A percentile compares a stretch with the other conserved stretches of the same genome.
Evolutionary conservation across 37 sponge, comb jelly and placozoan species (phyloP).

Genomic region (Eunapius fragilis): DNA sequence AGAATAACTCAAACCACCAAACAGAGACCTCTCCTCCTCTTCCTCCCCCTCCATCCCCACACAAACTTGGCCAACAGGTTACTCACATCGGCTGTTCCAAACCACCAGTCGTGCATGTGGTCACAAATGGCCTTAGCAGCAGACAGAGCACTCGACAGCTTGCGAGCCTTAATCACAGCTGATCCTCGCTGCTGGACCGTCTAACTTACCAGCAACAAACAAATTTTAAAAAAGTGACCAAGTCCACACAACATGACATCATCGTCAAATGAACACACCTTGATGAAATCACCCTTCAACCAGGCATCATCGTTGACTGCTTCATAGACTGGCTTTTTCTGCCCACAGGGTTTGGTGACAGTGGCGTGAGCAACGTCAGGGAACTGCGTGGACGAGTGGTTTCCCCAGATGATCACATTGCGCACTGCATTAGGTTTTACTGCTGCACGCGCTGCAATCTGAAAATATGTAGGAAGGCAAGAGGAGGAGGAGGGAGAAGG

Average conservation of each 20-base stretch:
- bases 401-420: constrained; percentile 99
- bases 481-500: background rate
- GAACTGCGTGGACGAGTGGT: constrained; percentile 99
- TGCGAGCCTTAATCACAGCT: constrained; percentile 91
- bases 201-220: constrained; percentile 22
- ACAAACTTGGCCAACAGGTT: background rate
- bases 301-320: constrained; percentile 94
- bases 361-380: constrained; percentile 89
- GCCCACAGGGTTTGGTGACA: constrained; percentile 42
- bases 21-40: background rate
- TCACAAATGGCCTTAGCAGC: constrained; percentile 98
- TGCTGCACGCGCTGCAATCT: constrained; percentile 78
- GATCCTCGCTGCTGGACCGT: constrained; percentile 95
- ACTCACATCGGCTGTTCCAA: constrained; percentile 79
- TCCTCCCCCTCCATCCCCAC: background rate
- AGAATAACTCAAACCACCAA: background rate
- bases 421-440: constrained; percentile 65
- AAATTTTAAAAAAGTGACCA: background rate
- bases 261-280: constrained; percentile 34
- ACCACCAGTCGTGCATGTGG: constrained; percentile 96
- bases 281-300: constrained; percentile 96
- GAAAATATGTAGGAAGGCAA: background rate
- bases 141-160: constrained; percentile 96
- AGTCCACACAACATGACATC: too few species aligned
- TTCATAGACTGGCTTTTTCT: constrained; percentile 44